These are phyloP conservation scores for Ophthalmolycus amberensis DNA, from an alignment of 2,113 vertebrate species.

Conservation along the genomic window DNA sequence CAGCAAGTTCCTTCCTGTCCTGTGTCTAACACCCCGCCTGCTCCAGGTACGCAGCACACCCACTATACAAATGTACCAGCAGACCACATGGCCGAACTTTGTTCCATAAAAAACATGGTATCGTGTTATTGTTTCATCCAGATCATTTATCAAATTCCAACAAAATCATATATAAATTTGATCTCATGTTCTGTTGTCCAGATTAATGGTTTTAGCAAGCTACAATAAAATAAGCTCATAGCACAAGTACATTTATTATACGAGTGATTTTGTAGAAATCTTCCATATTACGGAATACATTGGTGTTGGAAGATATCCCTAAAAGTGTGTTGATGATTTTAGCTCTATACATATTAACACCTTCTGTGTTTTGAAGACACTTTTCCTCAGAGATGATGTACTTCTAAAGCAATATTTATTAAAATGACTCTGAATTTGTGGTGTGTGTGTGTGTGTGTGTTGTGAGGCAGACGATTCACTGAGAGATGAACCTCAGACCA, in stretches of 20 bases:
- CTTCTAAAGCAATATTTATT: not conserved
- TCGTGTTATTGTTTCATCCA: not conserved
- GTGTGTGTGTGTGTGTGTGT: not conserved
- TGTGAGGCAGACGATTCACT: not conserved
- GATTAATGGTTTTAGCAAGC: not conserved
- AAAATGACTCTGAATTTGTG: not conserved
- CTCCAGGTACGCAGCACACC: conserved; percentile 14
- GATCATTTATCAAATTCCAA: not conserved
- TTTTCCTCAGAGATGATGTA: not conserved
- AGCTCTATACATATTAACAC: not conserved
- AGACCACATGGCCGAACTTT: not conserved
- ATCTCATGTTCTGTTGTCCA: not conserved
- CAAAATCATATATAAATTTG: not conserved
- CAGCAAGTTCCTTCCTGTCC: not conserved
- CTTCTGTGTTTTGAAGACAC: not conserved
- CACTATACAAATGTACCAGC: not conserved
- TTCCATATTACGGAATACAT: not conserved
- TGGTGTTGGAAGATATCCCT: not conserved
- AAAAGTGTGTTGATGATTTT: not conserved
- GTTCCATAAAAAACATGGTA: not conserved
- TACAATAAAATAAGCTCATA: not conserved
- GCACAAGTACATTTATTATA: not conserved
- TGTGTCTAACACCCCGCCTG: not conserved
- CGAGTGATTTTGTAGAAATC: too few relatives aligned
- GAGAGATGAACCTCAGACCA: conserved; percentile 27